Percentiles rank a stretch among this genome's conserved stretches.
Evolutionary conservation across 2,888 invertebrate genomes (phyloP).

Genomic region (Sarcophaga rosellei): DNA sequence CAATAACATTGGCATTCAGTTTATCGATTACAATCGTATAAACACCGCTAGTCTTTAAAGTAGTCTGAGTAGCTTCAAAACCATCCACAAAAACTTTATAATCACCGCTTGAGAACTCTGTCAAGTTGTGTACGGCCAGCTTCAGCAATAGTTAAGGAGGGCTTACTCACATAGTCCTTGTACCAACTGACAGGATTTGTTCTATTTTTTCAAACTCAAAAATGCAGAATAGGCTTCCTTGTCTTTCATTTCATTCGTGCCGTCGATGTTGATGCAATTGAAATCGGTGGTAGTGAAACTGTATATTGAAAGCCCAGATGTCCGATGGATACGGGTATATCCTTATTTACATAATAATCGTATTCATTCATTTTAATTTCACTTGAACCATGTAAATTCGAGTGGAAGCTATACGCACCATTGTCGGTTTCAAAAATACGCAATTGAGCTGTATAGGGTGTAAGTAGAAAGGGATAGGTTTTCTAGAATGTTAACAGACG

Average conservation of each 20-base stretch:
- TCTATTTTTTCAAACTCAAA: conserved; percentile 70
- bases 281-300: conserved; percentile 11
- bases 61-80: conserved; percentile 15
- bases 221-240: conserved; percentile 75
- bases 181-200: conserved; percentile 64
- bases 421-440: conserved; percentile 86
- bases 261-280: conserved; percentile 32
- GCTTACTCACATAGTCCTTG: conserved; percentile 76
- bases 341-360: conserved; percentile 72
- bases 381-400: conserved; percentile 68
- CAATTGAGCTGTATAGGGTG: conserved; percentile 84
- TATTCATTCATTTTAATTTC: conserved; percentile 70
- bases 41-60: conserved; percentile 78
- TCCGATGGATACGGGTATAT: conserved; percentile 66
- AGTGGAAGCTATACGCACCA: conserved; percentile 79
- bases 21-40: conserved; percentile 77
- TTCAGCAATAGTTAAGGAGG: conserved; percentile 74
- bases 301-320: conserved; percentile 30
- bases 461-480: conserved; percentile 85
- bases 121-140: conserved; percentile 64
- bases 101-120: conserved; percentile 69
- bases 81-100: conserved; percentile 73
- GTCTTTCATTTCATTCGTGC: conserved; percentile 57
- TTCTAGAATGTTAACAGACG: conserved; percentile 77
- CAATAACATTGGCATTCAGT: conserved; percentile 44